Evolutionary conservation across 2,797 vertebrate species (phyloP), one percentile per base, ranked within the genome.

Genomic region (Anguilla anguilla): DNA sequence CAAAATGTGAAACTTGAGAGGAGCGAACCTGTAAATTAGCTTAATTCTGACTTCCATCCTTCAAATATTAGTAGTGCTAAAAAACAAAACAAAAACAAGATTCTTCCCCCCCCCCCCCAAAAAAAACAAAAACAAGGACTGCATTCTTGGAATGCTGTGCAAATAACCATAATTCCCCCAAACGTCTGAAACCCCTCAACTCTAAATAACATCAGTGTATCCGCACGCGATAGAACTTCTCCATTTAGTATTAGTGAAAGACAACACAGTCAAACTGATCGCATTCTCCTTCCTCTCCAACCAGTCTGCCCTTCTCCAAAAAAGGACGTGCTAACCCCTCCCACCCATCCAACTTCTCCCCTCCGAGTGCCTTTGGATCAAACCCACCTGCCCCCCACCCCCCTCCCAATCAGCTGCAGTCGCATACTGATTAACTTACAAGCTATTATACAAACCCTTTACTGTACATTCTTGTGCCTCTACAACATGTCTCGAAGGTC

Each of bases 61-160:
- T 95, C 93, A 88, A 91, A 89, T 92, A 94, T 93, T 97, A 95
- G 95, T 96, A 94, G 95, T 97, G 97, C 95, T 95, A 94, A 93
- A 94, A 93, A 94, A 93, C 91, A 91, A 88, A 94, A 95, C 92
- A 94, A 92, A 94, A 28, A 92, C 89, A 88, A 89, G 72, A 72
- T 87, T 86, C 59, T 1, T 1, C 31, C 31, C 31, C 35, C 35
- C 35, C 35, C 35, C 35, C 1, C 35, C 35, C 35, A 1, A 35
- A 86, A 91, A 89, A 93, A 87, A 92, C 9, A 43, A 55, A 90
- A 91, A 90, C 86, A 35, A 90, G 93, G 94, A 93, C 94, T 94
- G 95, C 96, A 96, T 96, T 96, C 95, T 86, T 92, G 87, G 95
- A 96, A 96, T 94, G 95, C 96, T 96, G 96, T 96, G 96, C 95